Conservation (phyloP, 2,113 vertebrate genomes). For the Cinclus cinclus region DNA sequence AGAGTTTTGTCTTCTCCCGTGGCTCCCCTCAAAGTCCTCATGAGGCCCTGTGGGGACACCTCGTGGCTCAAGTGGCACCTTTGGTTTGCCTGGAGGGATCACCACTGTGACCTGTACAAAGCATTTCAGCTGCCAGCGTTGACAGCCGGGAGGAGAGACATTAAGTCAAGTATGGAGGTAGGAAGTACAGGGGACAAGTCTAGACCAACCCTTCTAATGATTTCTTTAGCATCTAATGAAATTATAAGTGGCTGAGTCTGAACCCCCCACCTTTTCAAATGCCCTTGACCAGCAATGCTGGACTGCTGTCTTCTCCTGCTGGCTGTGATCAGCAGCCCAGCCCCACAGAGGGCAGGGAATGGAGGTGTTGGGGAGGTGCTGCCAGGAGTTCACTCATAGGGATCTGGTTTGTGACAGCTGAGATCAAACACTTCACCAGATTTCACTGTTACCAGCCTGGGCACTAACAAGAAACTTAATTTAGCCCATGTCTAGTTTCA, state of each 20-base stretch:
- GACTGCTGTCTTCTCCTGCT: background rate
- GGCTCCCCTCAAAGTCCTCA: background rate
- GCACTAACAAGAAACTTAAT: background rate
- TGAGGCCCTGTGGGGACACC: constrained; percentile 66
- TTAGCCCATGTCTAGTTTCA: background rate
- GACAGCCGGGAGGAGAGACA: background rate
- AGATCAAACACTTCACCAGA: background rate
- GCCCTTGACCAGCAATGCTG: background rate
- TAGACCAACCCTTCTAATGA: background rate
- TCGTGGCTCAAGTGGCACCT: constrained; percentile 51
- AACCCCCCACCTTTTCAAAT: background rate
- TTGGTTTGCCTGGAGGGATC: background rate
- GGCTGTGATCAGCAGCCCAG: background rate
- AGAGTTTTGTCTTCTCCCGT: background rate
- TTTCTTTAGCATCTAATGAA: background rate
- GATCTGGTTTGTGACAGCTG: background rate
- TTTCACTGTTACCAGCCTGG: background rate
- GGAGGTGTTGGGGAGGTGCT: background rate
- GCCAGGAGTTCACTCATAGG: accelerated
- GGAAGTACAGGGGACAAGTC: background rate
- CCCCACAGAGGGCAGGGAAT: background rate
- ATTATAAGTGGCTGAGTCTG: background rate
- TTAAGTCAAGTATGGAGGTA: background rate
- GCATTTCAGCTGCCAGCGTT: background rate
- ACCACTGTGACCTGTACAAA: accelerated